Base-by-base conservation (phyloP, 2,797 vertebrate species). In the Phrynocephalus guinanensis region DNA sequence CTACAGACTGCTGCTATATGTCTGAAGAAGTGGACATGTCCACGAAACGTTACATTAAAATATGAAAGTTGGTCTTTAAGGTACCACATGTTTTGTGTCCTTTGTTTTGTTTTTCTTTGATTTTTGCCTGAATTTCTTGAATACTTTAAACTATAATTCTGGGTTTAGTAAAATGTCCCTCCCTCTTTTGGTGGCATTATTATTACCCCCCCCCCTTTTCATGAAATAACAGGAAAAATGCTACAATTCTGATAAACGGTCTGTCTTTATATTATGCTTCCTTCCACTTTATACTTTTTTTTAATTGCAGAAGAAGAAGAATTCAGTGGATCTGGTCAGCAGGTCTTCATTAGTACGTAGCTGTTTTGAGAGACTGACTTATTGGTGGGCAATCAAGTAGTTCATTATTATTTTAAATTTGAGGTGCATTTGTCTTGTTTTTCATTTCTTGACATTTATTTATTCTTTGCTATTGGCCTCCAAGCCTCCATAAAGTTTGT, bases 251-350 rank as follows among this genome's bases (percentile, higher is more conserved):
- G 38, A 75, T 22, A 26, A 38, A 56, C 38, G 3, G 13, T 87
- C 8, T 82, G 28, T 33, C n/a, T 80, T 72, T 26, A 63, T 33
- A 76, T 72, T 84, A 68, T 86, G 78, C 79, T 86, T 93, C 28
- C 88, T 82, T 30, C 50, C 9, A 88, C 87, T 90, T 91, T 87
- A 1, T 83, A 70, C 75, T 94, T 91, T 86, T 0, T 22, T 80
- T 30, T 50, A 92, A n/a, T 89, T 93, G 60, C 94, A 99, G 98
- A 98, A 86, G 98, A 98, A 76, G 98, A 97, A 92, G 98, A 99
- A 91, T 98, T 98, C 93, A 96, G 97, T 95, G 96, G 96, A 94
- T 96, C 92, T 83, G 95, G 92, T 79, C 96, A 96, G 84, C 94
- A 91, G 86, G 91, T 97, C 90, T 97, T 96, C 91, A 95, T 97